phyloP scores from a whole-genome alignment of 2,888 invertebrate species.

The Aphodius sticticus region DNA sequence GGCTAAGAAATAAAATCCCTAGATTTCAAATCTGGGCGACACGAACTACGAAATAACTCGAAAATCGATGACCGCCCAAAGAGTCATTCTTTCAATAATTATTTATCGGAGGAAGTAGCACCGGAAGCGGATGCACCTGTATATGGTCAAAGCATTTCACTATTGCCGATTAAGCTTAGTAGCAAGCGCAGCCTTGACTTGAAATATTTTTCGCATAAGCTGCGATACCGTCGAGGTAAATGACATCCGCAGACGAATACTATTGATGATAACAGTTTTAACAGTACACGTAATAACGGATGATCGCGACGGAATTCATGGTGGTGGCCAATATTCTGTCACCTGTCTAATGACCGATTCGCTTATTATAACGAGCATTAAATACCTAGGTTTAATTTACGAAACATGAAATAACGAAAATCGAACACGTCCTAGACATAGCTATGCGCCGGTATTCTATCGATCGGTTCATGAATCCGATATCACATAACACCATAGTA shows the following conservation, averaged over 20 bases:
- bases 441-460: conserved; percentile 11
- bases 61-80: not conserved
- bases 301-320: not conserved
- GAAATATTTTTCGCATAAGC: conserved; percentile 13
- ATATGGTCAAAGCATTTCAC: conserved; percentile 13
- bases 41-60: not conserved
- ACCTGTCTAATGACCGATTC: not conserved
- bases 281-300: conserved; percentile 4
- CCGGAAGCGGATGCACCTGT: conserved; percentile 19
- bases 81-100: not conserved
- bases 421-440: not conserved
- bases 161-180: not conserved
- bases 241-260: conserved; percentile 8
- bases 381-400: not conserved
- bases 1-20: not conserved
- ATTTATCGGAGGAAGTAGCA: not conserved
- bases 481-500: not conserved
- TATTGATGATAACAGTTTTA: conserved; percentile 4
- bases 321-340: not conserved
- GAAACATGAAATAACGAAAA: not conserved
- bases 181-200: conserved; percentile 9
- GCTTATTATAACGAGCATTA: not conserved
- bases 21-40: not conserved
- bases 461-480: conserved; percentile 10
- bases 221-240: conserved; percentile 14